Evolutionary conservation across 2,797 vertebrate genomes (phyloP).

Genomic region (Sylvilagus floridanus): DNA sequence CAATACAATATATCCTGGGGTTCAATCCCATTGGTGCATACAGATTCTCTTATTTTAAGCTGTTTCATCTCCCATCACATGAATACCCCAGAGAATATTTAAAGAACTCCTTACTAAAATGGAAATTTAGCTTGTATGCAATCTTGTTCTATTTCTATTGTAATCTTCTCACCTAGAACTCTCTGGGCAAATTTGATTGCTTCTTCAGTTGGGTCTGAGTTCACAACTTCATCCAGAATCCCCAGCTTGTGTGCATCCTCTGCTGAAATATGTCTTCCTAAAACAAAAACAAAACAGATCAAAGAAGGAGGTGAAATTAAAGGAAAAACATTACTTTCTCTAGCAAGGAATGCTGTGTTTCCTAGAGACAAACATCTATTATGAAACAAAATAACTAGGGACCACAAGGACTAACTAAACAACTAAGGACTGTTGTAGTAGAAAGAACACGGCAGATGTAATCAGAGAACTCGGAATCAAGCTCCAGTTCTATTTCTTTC

Average conservation of each 20-base stretch:
- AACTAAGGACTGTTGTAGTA: too few species aligned
- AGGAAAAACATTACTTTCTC: not conserved
- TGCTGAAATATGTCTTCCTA: conserved; percentile 92
- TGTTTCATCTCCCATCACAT: not conserved
- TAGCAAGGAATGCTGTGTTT: not conserved
- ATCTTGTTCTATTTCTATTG: not conserved
- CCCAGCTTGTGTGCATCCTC: conserved; percentile 93
- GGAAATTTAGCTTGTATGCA: conserved; percentile 50
- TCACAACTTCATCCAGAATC: conserved; percentile 92
- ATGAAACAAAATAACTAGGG: conserved; percentile 1
- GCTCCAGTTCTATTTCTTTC: not conserved
- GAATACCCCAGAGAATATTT: not conserved
- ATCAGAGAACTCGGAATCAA: not conserved
- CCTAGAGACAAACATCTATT: not conserved
- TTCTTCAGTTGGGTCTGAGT: conserved; percentile 88
- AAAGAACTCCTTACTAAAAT: conserved; percentile 17
- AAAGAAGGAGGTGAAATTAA: conserved; percentile 4
- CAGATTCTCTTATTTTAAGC: conserved; percentile 23
- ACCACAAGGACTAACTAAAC: not conserved
- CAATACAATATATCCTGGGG: not conserved
- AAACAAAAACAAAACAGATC: conserved; percentile 75
- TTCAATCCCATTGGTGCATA: not conserved
- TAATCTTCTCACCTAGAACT: conserved; percentile 90
- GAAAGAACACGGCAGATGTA: not conserved
- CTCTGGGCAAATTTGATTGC: conserved; percentile 91